Percentiles rank a stretch among this genome's conserved stretches.
These are phyloP conservation scores for Magallana angulata DNA, from an alignment of 1,140 invertebrate species.

Conservation along the genomic window DNA sequence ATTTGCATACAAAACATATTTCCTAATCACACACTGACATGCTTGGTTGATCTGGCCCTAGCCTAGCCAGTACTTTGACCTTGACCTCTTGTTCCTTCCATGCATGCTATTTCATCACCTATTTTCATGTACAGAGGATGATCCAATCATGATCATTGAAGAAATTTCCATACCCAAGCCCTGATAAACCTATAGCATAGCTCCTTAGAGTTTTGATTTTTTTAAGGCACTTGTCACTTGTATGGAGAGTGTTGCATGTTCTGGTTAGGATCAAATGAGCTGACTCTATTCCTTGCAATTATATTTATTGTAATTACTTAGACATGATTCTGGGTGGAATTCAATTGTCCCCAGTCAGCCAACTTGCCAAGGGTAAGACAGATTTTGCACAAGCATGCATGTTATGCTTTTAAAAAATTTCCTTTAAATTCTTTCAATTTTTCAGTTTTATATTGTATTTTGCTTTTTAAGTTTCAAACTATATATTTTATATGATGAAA, in stretches of 20 bases:
- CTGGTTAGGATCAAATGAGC: background rate
- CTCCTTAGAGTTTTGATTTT: background rate
- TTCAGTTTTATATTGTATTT: too few species aligned
- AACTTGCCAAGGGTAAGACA: slow-evolving; percentile 7
- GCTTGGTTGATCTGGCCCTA: background rate
- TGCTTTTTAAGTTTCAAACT: too few species aligned
- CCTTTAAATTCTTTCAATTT: too few species aligned
- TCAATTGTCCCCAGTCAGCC: slow-evolving; percentile 3
- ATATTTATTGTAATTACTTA: slow-evolving; percentile 6
- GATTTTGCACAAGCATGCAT: slow-evolving; percentile 32
- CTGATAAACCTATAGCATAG: background rate
- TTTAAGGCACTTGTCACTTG: background rate
- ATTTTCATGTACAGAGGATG: background rate
- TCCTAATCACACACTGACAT: background rate
- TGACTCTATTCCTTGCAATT: slow-evolving; percentile 30
- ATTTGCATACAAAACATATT: too few species aligned
- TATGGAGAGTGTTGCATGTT: background rate
- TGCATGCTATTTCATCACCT: slow-evolving; percentile 31
- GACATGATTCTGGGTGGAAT: slow-evolving; percentile 30
- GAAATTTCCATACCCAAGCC: background rate
- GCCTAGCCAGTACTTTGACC: slow-evolving; percentile 41
- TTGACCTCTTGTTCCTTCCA: slow-evolving; percentile 38
- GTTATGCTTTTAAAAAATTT: background rate
- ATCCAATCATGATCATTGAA: slow-evolving; percentile 10
- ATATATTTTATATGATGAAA: too few species aligned